Conservation (phyloP, 2,797 vertebrate species). For the Syngnathus acus region DNA sequence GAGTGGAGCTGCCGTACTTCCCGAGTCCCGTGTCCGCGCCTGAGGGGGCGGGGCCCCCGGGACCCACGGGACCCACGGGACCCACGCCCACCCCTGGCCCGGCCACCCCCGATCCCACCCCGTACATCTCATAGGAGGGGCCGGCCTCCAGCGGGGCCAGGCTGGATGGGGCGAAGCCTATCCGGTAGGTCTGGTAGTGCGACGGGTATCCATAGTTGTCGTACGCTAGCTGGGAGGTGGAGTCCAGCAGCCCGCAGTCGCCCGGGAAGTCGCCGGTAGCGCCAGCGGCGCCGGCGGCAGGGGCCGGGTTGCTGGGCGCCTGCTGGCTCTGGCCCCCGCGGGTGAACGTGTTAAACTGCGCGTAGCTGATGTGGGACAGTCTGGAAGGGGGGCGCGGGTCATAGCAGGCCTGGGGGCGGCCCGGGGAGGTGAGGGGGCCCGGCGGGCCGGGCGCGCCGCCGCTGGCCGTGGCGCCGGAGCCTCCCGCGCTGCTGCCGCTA, state of each 20-base stretch:
- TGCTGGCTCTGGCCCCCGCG: constrained; percentile 69
- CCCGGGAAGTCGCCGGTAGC: constrained; percentile 61
- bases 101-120: constrained; percentile 56
- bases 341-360: constrained; percentile 88
- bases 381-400: constrained; percentile 85
- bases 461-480: constrained; percentile 64
- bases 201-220: constrained; percentile 83
- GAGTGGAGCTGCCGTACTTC: constrained; percentile 81
- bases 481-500: constrained; percentile 61
- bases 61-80: constrained; percentile 56
- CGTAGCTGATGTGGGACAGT: constrained; percentile 91
- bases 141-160: constrained; percentile 73
- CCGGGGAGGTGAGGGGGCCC: constrained; percentile 79
- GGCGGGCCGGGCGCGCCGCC: constrained; percentile 71
- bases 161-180: constrained; percentile 79
- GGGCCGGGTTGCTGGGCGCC: constrained; percentile 56
- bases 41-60: constrained; percentile 46
- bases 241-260: constrained; percentile 76
- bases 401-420: constrained; percentile 76
- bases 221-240: constrained; percentile 83
- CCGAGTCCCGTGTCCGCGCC: constrained; percentile 76
- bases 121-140: constrained; percentile 75
- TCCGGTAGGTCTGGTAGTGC: constrained; percentile 83
- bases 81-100: constrained; percentile 65
- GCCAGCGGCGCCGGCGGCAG: constrained; percentile 31